Conservation (phyloP, 2,113 vertebrate genomes). For the Carollia perspicillata region DNA sequence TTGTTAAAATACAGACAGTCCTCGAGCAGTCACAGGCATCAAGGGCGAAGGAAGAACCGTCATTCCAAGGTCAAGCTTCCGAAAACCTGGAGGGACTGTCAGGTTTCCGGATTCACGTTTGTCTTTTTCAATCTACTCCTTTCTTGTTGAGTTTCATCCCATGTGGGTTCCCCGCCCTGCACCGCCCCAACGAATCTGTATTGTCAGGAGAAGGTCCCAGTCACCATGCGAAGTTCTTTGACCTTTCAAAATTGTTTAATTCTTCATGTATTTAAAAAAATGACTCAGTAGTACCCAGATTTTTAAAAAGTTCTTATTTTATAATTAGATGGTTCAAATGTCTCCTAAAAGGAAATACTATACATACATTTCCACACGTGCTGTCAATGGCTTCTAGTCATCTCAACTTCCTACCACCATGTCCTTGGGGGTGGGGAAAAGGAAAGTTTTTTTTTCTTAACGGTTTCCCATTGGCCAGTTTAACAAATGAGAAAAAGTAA, state of each 20-base stretch:
- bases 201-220: background rate
- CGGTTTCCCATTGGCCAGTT: background rate
- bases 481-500: background rate
- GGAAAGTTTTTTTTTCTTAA: background rate
- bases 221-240: background rate
- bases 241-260: background rate
- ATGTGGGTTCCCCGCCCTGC: background rate
- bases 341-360: background rate
- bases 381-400: background rate
- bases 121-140: background rate
- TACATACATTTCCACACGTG: background rate
- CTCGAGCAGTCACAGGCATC: background rate
- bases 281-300: background rate
- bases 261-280: background rate
- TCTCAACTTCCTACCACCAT: background rate
- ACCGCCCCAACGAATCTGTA: no score
- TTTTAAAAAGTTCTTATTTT: background rate
- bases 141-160: background rate
- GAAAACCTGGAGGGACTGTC: background rate
- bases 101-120: background rate
- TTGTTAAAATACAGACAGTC: background rate
- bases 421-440: background rate
- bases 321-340: background rate
- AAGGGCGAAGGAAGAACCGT: constrained; percentile 20
- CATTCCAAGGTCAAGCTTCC: background rate